Evolutionary conservation across 2,888 invertebrate genomes (phyloP).

Genomic region (Cepaea hortensis): DNA sequence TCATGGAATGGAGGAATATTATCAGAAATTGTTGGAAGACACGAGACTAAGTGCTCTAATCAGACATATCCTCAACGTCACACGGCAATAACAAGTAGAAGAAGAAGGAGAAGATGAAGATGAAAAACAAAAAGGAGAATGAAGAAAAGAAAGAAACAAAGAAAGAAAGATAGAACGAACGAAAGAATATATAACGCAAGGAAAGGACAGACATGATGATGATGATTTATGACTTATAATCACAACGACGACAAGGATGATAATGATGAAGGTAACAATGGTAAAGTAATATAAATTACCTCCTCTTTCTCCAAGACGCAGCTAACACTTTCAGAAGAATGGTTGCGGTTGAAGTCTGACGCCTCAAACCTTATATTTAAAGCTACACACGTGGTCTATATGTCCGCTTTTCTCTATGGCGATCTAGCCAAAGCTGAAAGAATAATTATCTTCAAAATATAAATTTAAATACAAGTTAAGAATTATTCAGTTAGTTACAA

Average conservation of each 20-base stretch:
- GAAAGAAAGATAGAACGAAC: neutral
- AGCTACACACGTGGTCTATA: neutral
- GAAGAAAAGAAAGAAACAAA: neutral
- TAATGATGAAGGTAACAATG: neutral
- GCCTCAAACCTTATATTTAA: neutral
- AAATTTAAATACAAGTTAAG: too few species aligned
- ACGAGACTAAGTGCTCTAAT: too few species aligned
- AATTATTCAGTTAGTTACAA: too few species aligned
- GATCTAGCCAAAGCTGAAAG: too few species aligned
- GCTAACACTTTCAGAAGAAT: conserved; percentile 5
- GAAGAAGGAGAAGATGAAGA: neutral
- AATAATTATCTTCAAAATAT: too few species aligned
- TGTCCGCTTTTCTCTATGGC: neutral
- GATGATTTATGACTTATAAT: neutral
- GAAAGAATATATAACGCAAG: neutral
- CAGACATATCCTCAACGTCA: neutral
- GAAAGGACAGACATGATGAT: neutral
- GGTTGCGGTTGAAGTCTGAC: neutral
- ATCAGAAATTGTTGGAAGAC: too few species aligned
- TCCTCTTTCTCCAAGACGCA: conserved; percentile 8
- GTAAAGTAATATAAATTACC: neutral
- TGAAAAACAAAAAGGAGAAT: neutral
- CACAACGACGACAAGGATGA: neutral
- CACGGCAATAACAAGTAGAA: neutral
- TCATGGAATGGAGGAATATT: too few species aligned